Conservation (phyloP, 1,140 invertebrate species). For the Drosophila kurseongensis region DNA sequence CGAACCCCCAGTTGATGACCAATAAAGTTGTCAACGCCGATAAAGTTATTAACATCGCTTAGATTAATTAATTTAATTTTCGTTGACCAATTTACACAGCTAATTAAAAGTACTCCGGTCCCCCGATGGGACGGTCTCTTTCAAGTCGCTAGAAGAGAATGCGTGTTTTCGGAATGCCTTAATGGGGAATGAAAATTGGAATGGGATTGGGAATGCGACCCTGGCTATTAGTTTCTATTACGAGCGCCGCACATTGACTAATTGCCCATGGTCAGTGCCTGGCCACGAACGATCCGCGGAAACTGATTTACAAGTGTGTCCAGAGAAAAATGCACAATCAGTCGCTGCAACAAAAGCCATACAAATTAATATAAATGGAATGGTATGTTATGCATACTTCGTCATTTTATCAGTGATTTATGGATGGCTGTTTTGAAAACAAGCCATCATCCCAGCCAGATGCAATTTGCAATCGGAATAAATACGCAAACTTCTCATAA, state of each 20-base stretch:
- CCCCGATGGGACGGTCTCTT: conserved; percentile 35
- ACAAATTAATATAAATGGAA: conserved; percentile 62
- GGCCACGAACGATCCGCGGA: conserved; percentile 32
- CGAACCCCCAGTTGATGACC: conserved; percentile 13
- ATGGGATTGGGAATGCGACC: conserved; percentile 6
- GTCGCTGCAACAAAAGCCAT: conserved; percentile 13
- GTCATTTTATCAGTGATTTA: conserved; percentile 70
- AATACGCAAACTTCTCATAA: conserved; percentile 25
- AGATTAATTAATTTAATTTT: conserved; percentile 69
- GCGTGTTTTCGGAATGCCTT: conserved; percentile 58
- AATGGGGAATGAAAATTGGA: conserved; percentile 25
- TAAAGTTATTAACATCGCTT: conserved; percentile 69
- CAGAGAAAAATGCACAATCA: conserved; percentile 33
- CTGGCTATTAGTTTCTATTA: conserved; percentile 68
- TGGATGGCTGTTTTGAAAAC: conserved; percentile 36
- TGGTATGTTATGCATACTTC: conserved; percentile 36
- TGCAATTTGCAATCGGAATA: conserved; percentile 40
- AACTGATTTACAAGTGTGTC: conserved; percentile 16
- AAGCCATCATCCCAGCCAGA: conserved; percentile 30
- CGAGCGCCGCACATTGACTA: conserved; percentile 54
- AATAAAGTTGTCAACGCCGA: conserved; percentile 64
- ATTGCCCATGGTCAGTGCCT: conserved; percentile 56
- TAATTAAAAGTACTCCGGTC: conserved; percentile 47
- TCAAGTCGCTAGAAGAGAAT: conserved; percentile 32
- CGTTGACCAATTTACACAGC: conserved; percentile 47